Conservation (phyloP, 2,113 vertebrate genomes). For the Chamaea fasciata region DNA sequence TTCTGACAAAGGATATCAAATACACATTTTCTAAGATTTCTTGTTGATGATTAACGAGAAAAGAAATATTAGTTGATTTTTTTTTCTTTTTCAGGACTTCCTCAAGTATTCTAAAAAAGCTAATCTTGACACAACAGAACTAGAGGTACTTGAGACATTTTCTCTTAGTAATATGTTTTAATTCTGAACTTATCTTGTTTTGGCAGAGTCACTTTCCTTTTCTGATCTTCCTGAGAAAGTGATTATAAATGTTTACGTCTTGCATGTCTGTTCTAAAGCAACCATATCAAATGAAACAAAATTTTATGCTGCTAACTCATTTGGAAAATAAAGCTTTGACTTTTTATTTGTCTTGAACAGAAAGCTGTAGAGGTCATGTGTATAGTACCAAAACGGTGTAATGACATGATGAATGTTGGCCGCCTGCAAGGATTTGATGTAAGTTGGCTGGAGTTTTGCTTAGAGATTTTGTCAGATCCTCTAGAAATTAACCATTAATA, state of each 20-base stretch:
- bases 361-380: conserved; percentile 98
- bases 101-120: conserved; percentile 95
- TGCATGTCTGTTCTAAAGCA: not conserved
- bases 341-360: conserved; percentile 70
- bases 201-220: not conserved
- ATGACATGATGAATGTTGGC: conserved; percentile 99
- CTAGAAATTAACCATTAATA: not conserved
- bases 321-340: not conserved
- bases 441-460: conserved; percentile 53
- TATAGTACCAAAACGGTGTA: conserved; percentile 95
- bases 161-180: not conserved
- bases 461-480: not conserved
- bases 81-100: conserved; percentile 80
- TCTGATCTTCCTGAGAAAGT: not conserved
- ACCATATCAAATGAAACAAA: not conserved
- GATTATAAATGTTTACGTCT: not conserved
- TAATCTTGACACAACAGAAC: conserved; percentile 86
- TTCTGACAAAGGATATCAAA: not conserved
- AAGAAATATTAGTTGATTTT: not conserved
- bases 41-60: not conserved
- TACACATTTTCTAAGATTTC: not conserved
- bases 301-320: not conserved
- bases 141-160: conserved; percentile 82
- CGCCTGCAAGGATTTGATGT: conserved; percentile 98
- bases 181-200: not conserved